A percentile compares a stretch with the other conserved stretches of the same genome.
These are phyloP conservation scores for Phalacrocorax brasilianus DNA, from an alignment of 2,113 vertebrate genomes.

Conservation along the genomic window DNA sequence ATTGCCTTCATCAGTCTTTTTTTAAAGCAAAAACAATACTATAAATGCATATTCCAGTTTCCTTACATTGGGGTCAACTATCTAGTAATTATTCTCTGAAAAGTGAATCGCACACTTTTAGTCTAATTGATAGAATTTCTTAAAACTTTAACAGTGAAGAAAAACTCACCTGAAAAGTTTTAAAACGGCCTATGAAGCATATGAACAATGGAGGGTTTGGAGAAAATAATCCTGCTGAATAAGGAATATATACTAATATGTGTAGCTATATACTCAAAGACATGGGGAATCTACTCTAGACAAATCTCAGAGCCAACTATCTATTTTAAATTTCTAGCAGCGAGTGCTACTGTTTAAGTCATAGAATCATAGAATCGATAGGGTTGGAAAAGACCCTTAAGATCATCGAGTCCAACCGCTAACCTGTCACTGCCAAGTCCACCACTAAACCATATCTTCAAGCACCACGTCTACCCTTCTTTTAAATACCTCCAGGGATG, in stretches of 20 bases:
- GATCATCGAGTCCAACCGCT: no score
- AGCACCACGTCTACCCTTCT: no score
- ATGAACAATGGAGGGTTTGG: not conserved
- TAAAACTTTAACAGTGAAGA: not conserved
- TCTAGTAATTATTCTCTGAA: not conserved
- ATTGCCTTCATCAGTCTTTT: not conserved
- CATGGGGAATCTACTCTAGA: not conserved
- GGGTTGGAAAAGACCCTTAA: no score
- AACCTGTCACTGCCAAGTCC: no score
- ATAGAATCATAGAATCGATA: no score
- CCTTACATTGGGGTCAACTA: not conserved
- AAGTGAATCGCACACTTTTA: fast-evolving
- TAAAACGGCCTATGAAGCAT: not conserved
- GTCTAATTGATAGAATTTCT: not conserved
- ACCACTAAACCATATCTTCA: no score
- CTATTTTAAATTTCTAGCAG: not conserved
- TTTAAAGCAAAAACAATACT: not conserved
- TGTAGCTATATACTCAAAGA: not conserved
- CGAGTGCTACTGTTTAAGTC: not conserved
- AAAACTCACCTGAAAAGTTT: not conserved
- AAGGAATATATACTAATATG: not conserved
- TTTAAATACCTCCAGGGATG: no score
- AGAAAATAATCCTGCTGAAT: not conserved
- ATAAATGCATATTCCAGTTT: not conserved
- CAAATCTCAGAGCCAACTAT: not conserved